Evolutionary conservation across 2,113 vertebrate genomes (phyloP).

Genomic region (Plecturocebus donacophilus): DNA sequence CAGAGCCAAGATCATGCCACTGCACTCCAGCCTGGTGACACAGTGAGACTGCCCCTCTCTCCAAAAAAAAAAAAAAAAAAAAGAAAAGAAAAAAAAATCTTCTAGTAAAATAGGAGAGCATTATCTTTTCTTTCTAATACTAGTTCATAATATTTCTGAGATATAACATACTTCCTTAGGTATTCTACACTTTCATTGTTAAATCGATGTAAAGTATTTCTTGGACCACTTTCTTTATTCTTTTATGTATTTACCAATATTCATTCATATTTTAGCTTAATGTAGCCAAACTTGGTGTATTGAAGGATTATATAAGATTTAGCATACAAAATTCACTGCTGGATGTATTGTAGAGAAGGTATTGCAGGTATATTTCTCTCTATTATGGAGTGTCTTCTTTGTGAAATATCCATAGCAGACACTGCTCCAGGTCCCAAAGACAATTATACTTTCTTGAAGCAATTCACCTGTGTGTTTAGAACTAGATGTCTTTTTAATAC

Average conservation of each 20-base stretch:
- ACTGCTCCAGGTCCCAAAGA: neutral
- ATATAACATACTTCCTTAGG: neutral
- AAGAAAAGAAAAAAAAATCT: neutral
- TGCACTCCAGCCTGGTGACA: too few relatives aligned
- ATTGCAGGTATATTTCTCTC: neutral
- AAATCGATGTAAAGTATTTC: neutral
- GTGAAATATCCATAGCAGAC: neutral
- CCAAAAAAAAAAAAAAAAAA: too few relatives aligned
- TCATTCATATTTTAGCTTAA: neutral
- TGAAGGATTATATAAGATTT: neutral
- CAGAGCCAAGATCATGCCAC: neutral
- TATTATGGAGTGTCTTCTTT: neutral
- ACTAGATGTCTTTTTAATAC: neutral
- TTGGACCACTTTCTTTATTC: neutral
- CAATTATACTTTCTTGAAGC: neutral
- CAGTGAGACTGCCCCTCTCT: too few relatives aligned
- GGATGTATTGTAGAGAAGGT: neutral
- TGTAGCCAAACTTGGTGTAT: neutral
- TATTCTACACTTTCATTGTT: slow-evolving; percentile 17
- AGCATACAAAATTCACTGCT: neutral
- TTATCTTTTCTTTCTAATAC: neutral
- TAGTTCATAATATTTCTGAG: neutral
- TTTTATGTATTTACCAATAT: neutral
- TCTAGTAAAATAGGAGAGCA: neutral
- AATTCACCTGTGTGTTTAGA: neutral